phyloP scores from a whole-genome alignment of 2,113 vertebrate genomes.

The Tragelaphus imberbis region DNA sequence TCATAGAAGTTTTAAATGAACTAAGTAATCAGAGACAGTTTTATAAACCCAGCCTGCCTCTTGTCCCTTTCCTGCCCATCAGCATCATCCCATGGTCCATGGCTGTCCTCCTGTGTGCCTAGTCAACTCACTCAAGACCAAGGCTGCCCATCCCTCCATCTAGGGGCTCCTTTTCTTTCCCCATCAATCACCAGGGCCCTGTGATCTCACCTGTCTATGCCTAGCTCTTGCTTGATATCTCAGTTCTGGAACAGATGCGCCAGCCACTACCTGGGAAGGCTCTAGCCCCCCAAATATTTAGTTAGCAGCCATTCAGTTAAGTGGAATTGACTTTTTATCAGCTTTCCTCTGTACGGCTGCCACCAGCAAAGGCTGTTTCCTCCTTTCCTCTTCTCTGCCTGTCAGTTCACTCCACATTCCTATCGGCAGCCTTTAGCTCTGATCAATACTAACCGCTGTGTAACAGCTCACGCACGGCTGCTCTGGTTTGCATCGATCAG shows the following conservation, averaged over 20 bases:
- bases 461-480: constrained; percentile 85
- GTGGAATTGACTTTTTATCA: constrained; percentile 98
- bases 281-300: constrained; percentile 92
- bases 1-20: background rate
- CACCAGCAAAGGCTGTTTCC: constrained; percentile 89
- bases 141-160: background rate
- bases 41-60: background rate
- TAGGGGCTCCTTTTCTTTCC: background rate
- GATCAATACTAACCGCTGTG: constrained; percentile 92
- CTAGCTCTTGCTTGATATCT: constrained; percentile 82
- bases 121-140: background rate
- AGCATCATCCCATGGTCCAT: background rate
- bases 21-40: background rate
- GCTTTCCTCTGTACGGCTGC: constrained; percentile 88
- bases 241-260: constrained; percentile 76
- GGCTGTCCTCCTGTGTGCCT: background rate
- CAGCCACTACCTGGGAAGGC: constrained; percentile 72
- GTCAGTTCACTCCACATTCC: constrained; percentile 88
- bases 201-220: constrained; percentile 47
- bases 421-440: constrained; percentile 92
- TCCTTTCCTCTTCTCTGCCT: constrained; percentile 79
- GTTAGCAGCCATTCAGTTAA: constrained; percentile 96
- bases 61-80: background rate
- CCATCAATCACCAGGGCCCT: background rate
- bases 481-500: constrained; percentile 88